A percentile compares a stretch with the other conserved stretches of the same genome.
phyloP scores from a whole-genome alignment of 2,888 invertebrate genomes.

The Drepana falcataria region DNA sequence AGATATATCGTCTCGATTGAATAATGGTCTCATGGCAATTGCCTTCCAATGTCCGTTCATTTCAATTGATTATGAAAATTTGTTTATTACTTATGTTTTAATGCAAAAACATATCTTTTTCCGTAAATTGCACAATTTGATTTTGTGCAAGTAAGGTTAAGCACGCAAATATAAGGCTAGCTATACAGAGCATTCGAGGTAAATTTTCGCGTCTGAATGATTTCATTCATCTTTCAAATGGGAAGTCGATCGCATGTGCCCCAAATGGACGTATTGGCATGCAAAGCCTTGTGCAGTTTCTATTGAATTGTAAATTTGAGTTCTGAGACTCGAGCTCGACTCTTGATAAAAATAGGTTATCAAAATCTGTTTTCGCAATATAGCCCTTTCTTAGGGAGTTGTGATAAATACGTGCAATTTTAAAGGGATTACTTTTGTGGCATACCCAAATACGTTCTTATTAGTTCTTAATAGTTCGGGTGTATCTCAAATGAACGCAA shows the following conservation, averaged over 20 bases:
- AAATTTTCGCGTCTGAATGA: constrained; percentile 60
- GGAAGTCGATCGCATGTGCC: constrained; percentile 69
- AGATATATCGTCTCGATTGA: constrained; percentile 75
- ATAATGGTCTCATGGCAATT: constrained; percentile 71
- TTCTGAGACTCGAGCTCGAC: constrained; percentile 59
- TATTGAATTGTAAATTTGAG: constrained; percentile 75
- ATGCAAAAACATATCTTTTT: constrained; percentile 3
- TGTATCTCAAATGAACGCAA: no score
- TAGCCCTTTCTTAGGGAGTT: background rate
- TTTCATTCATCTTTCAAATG: constrained; percentile 71
- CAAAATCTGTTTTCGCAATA: constrained; percentile 29
- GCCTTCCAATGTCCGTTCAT: constrained; percentile 48
- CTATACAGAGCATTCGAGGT: constrained; percentile 31
- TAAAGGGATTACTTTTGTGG: no score
- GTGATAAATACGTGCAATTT: background rate
- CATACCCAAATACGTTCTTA: no score
- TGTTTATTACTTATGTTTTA: constrained; percentile 14
- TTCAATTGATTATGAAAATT: constrained; percentile 53
- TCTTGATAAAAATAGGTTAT: constrained; percentile 47
- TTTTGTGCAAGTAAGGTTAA: constrained; percentile 3
- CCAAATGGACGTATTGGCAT: constrained; percentile 74
- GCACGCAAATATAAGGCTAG: constrained; percentile 20
- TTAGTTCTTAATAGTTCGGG: no score
- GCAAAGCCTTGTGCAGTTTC: constrained; percentile 74
- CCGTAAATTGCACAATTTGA: background rate